A percentile compares a stretch with the other conserved stretches of the same genome.
phyloP scores from a whole-genome alignment of 2,113 vertebrate species.

The Calyptomena viridis region DNA sequence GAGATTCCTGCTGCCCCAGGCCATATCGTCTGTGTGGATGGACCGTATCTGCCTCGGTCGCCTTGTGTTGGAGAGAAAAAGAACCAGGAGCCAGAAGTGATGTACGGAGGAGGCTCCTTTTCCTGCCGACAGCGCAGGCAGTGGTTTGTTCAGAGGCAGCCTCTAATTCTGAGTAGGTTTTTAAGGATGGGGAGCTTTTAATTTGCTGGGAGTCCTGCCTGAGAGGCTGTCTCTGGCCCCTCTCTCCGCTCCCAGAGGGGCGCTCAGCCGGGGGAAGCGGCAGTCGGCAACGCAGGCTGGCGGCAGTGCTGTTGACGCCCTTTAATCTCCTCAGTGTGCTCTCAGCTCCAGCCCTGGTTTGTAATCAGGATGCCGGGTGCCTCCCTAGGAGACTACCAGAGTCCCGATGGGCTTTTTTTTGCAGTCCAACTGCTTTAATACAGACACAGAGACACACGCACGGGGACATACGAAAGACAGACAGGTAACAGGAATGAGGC shows the following conservation, averaged over 20 bases:
- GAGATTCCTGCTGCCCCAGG: neutral
- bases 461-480: accelerated
- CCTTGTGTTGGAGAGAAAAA: neutral
- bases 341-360: neutral
- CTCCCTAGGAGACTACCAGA: neutral
- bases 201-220: accelerated
- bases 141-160: neutral
- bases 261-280: neutral
- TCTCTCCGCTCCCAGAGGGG: neutral
- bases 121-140: accelerated
- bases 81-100: neutral
- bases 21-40: neutral
- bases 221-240: neutral
- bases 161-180: neutral
- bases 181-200: neutral
- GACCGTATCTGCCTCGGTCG: accelerated
- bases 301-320: accelerated
- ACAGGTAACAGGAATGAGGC: neutral
- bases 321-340: neutral
- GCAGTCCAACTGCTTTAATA: neutral
- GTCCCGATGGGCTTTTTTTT: neutral
- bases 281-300: neutral
- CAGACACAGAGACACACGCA: neutral
- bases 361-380: neutral
- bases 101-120: neutral